phyloP scores from a whole-genome alignment of 2,888 invertebrate genomes.

The Octodonta nipae region DNA sequence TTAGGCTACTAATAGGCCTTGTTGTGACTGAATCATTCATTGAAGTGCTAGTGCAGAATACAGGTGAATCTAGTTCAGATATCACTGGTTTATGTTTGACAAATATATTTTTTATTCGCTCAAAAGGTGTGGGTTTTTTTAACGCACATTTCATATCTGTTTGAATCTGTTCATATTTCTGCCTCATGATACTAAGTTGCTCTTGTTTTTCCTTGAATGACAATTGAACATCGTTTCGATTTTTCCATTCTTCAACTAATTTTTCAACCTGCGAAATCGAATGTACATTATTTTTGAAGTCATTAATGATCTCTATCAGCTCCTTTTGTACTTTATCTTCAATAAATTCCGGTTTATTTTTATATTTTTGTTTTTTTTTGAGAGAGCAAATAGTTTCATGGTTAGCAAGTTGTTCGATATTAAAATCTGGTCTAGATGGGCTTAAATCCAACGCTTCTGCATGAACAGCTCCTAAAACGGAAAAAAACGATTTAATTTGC shows the following conservation, averaged over 20 bases:
- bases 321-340: constrained; percentile 57
- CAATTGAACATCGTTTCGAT: constrained; percentile 74
- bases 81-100: constrained; percentile 15
- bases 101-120: constrained; percentile 42
- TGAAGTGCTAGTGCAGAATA: constrained; percentile 11
- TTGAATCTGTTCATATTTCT: constrained; percentile 65
- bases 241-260: constrained; percentile 75
- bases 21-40: constrained; percentile 16
- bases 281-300: constrained; percentile 79
- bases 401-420: no score
- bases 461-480: no score
- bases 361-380: no score
- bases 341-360: constrained; percentile 29
- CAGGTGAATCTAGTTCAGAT: constrained; percentile 16
- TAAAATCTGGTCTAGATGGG: no score
- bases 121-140: constrained; percentile 69
- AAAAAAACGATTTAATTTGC: no score
- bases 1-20: constrained; percentile 55
- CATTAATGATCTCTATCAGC: constrained; percentile 72
- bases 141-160: constrained; percentile 59
- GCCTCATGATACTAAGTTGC: constrained; percentile 64
- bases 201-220: constrained; percentile 75
- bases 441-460: no score
- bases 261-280: constrained; percentile 74
- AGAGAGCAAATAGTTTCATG: no score